Base-by-base conservation (phyloP, 2,888 invertebrate genomes). In the Oscheius sp. region DNA sequence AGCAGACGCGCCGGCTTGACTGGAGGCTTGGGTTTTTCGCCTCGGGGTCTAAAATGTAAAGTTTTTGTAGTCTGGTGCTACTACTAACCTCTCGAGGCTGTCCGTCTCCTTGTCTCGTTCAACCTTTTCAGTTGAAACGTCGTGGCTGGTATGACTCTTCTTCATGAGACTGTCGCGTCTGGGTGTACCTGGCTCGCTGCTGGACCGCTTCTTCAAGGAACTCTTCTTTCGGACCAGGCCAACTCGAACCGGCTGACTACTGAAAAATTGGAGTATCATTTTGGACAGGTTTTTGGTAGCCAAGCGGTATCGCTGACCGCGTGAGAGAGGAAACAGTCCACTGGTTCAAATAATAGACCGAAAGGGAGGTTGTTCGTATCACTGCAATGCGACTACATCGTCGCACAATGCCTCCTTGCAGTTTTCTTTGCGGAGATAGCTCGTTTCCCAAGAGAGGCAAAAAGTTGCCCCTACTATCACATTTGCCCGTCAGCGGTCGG, bases 221-320 rank as follows among this genome's bases (percentile, higher is more conserved):
- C 75, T 75, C 63, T 70, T 70, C 50, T 75, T 75, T 47, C 75
- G 71, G 13, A 68, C 75, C 5, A 75, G 35, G 3, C 75, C 75
- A n/a, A 71, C 71, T n/a, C 74, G 74, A 48, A 73, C 73, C 33
- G 73, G 73, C 13, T 62, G 63, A 47, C 29, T 33, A 50, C 73
- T 73, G 63, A 48, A 62, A 72, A 7, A 50, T 21, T 21, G 21
- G 21, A 21, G 21, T 21, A 21, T 21, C 21, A 21, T 21, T 21
- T 21, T 42, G 48, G 37, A 32, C 29, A 58, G 29, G 13, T 32
- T 11, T n/a, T n/a, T 57, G 7, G 21, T 13, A 9, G 55, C 29
- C 9, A 21, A 55, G 29, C 9, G 55, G 9, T 9, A 32, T 55
- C 55, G 55, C 9, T 48, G 32, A 21, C 5, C 32, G 59, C 21